Evolutionary conservation across 2,113 vertebrate genomes (phyloP).

Genomic region (Agapornis roseicollis): DNA sequence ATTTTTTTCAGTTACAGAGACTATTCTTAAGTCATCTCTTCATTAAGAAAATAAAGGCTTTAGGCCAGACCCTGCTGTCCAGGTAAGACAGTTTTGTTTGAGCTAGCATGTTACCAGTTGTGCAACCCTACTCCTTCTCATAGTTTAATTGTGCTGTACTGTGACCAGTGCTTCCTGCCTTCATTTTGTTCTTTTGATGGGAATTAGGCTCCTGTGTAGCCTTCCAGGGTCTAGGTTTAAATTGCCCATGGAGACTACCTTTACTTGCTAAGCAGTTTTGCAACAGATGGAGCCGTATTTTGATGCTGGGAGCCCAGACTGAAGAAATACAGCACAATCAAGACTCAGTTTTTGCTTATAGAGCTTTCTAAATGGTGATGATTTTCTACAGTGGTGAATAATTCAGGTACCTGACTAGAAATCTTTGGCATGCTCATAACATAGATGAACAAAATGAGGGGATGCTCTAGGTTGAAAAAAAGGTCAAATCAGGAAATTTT

Average conservation of each 20-base stretch:
- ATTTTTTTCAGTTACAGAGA: neutral
- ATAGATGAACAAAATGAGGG: neutral
- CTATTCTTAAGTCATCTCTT: neutral
- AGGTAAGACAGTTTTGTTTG: neutral
- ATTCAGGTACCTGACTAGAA: neutral
- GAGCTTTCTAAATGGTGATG: neutral
- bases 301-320: neutral
- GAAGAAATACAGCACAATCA: neutral
- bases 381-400: neutral
- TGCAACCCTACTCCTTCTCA: neutral
- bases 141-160: neutral
- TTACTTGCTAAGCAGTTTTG: neutral
- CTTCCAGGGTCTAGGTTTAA: neutral
- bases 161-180: neutral
- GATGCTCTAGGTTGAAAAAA: neutral
- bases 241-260: neutral
- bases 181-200: neutral
- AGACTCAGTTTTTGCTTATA: neutral
- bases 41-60: neutral
- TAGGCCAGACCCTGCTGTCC: neutral
- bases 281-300: neutral
- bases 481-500: neutral
- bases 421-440: neutral
- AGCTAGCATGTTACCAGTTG: neutral
- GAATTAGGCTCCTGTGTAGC: fast-evolving